Conservation (phyloP, 2,888 invertebrate species). For the Megamerina dolium region DNA sequence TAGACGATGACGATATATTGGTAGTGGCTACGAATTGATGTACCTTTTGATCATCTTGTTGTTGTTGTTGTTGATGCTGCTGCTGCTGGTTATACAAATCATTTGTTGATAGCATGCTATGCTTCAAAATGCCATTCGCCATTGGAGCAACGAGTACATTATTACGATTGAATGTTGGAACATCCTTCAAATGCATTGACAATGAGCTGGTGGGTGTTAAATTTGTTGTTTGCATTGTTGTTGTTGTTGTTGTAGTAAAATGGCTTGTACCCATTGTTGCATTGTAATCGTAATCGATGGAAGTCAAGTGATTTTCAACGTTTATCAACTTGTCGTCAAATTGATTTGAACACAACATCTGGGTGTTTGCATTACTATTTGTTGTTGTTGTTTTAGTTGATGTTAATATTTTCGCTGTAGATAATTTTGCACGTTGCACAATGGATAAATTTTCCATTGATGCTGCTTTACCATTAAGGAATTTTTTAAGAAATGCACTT, state of each 20-base stretch:
- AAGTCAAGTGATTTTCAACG: constrained; percentile 10
- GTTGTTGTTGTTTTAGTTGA: constrained; percentile 2
- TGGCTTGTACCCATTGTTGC: constrained; percentile 6
- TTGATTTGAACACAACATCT: constrained; percentile 12
- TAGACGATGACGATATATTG: background rate
- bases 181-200: no score
- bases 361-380: background rate
- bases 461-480: constrained; percentile 50
- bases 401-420: constrained; percentile 4
- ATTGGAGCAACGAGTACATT: constrained; percentile 11
- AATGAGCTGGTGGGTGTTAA: constrained; percentile 11
- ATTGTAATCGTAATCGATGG: constrained; percentile 7
- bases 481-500: constrained; percentile 51
- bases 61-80: constrained; percentile 1
- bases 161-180: no score
- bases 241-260: constrained; percentile 5
- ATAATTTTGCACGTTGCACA: constrained; percentile 12
- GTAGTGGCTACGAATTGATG: no score
- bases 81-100: constrained; percentile 42
- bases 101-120: constrained; percentile 48
- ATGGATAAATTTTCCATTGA: constrained; percentile 51
- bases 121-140: constrained; percentile 30
- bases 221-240: constrained; percentile 5
- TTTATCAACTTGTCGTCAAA: constrained; percentile 9
- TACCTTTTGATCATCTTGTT: background rate